Evolutionary conservation across 2,888 invertebrate species (phyloP).

Genomic region (Coremacera marginata): DNA sequence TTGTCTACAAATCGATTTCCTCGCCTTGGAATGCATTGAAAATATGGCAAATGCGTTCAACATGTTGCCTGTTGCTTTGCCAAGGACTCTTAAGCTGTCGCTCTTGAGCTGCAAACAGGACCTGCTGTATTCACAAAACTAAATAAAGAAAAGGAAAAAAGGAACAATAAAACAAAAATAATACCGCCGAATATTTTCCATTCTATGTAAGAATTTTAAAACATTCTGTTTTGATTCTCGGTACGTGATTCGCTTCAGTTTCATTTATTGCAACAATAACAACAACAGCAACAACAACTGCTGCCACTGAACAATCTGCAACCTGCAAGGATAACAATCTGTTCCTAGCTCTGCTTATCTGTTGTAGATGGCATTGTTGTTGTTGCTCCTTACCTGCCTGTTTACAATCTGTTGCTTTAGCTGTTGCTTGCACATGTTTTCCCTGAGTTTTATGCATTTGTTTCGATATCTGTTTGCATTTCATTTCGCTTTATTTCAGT

Average conservation of each 20-base stretch:
- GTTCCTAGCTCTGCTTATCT: constrained; percentile 7
- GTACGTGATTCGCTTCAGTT: too few relatives aligned
- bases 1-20: not conserved
- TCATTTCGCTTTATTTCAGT: not conserved
- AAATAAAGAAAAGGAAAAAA: not conserved
- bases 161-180: not conserved
- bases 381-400: not conserved
- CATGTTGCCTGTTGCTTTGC: not conserved
- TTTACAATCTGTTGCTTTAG: constrained; percentile 11
- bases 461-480: not conserved
- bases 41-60: not conserved
- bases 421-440: constrained; percentile 11
- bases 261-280: too few relatives aligned
- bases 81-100: not conserved
- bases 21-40: not conserved
- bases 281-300: not conserved
- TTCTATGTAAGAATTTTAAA: not conserved
- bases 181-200: not conserved
- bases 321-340: constrained; percentile 21
- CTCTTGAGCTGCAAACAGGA: not conserved
- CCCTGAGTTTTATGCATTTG: not conserved
- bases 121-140: not conserved
- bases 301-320: not conserved
- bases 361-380: not conserved
- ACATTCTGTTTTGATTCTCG: constrained; percentile 10